Evolutionary conservation across 2,113 vertebrate species (phyloP).

Genomic region (Edolisoma coerulescens): DNA sequence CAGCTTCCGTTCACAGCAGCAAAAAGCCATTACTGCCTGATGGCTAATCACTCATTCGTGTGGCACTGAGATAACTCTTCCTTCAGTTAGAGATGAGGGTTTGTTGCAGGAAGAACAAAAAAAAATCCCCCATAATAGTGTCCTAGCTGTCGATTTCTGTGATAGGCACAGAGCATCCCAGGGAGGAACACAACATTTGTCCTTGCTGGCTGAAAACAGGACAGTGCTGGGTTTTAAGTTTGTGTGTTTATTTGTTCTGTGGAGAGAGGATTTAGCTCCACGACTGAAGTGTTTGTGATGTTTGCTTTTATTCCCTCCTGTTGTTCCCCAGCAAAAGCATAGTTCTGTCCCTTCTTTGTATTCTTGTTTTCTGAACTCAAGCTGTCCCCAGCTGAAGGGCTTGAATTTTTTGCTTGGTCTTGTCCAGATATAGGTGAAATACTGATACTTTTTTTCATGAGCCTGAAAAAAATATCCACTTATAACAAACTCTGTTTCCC

Average conservation of each 20-base stretch:
- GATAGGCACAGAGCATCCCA: rapidly evolving
- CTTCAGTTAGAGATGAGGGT: neutral
- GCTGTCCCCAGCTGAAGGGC: neutral
- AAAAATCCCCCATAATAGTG: neutral
- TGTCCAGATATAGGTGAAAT: neutral
- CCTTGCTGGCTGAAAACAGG: neutral
- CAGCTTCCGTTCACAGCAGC: neutral
- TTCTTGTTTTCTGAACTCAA: neutral
- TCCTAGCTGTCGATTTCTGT: neutral
- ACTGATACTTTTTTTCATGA: neutral
- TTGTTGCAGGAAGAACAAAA: neutral
- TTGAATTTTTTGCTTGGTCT: neutral
- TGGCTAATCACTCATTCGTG: neutral
- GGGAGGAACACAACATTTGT: neutral
- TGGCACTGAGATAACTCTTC: neutral
- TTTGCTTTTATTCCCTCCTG: neutral
- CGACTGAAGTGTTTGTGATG: neutral
- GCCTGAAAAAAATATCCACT: neutral
- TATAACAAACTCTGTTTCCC: neutral
- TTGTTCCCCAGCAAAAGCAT: neutral
- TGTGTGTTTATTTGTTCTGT: neutral
- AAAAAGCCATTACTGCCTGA: neutral
- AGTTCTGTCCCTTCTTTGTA: neutral
- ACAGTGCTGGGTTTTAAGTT: neutral
- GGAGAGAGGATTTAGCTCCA: neutral